Percentiles rank a stretch among this genome's conserved stretches.
phyloP scores from a whole-genome alignment of 2,888 invertebrate species.

The Drosophila barbarae region DNA sequence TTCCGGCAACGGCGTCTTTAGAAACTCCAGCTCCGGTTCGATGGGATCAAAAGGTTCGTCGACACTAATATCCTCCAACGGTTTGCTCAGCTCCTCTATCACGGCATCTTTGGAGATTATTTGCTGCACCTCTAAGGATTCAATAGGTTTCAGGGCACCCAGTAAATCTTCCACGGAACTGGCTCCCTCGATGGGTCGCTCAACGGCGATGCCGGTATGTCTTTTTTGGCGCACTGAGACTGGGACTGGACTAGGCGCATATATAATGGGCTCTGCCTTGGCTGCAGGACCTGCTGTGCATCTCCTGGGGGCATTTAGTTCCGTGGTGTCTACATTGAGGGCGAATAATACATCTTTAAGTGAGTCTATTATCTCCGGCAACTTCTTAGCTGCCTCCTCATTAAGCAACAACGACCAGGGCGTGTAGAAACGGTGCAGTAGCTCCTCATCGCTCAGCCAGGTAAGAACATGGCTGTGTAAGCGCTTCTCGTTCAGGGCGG shows the following conservation, averaged over 20 bases:
- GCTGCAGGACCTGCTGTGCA: conserved; percentile 37
- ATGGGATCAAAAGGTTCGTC: conserved; percentile 64
- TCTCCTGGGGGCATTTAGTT: conserved; percentile 83
- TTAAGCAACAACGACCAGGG: conserved; percentile 91
- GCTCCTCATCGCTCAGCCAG: conserved; percentile 84
- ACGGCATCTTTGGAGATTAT: conserved; percentile 37
- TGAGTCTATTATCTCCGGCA: conserved; percentile 93
- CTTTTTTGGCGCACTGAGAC: conserved; percentile 54
- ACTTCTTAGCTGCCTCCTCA: conserved; percentile 87
- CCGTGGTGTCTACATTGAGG: conserved; percentile 92
- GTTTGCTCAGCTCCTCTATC: conserved; percentile 34
- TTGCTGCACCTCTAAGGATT: conserved; percentile 40
- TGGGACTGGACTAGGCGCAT: conserved; percentile 83
- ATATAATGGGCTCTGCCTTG: conserved; percentile 85
- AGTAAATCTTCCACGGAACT: conserved; percentile 68
- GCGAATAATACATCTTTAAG: conserved; percentile 95
- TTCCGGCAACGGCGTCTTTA: conserved; percentile 67
- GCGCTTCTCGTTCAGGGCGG: conserved; percentile 94
- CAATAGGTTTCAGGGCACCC: conserved; percentile 47
- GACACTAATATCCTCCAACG: conserved; percentile 22
- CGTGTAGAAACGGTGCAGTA: conserved; percentile 87
- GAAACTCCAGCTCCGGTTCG: conserved; percentile 71
- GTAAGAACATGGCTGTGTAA: conserved; percentile 90
- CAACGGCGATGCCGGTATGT: conserved; percentile 57
- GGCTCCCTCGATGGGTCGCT: conserved; percentile 74